Conservation (phyloP, 2,888 invertebrate genomes). For the Nasonovia ribisnigri region DNA sequence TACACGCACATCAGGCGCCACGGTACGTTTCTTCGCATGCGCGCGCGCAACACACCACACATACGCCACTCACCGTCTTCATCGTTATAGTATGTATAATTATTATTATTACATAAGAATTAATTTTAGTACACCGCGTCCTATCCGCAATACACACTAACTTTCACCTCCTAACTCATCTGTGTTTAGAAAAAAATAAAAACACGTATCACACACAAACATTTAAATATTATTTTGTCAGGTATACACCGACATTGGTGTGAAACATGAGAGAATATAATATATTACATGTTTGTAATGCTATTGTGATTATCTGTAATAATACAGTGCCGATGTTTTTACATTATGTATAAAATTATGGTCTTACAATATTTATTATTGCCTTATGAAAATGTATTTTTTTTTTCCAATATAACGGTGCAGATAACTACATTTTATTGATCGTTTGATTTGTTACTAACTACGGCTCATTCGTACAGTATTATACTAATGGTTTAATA, state of each 20-base stretch:
- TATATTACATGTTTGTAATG: neutral
- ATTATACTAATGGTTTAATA: neutral
- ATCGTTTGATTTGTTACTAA: neutral
- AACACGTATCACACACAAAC: neutral
- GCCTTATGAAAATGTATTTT: neutral
- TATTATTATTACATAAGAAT: neutral
- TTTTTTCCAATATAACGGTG: no score
- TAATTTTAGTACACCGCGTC: neutral
- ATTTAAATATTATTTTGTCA: neutral
- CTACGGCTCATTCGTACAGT: neutral
- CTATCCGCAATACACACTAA: neutral
- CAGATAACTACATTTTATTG: neutral
- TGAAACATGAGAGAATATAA: neutral
- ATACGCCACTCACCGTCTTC: neutral
- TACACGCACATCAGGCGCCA: neutral
- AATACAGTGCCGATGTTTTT: neutral
- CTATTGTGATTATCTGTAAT: neutral
- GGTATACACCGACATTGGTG: neutral
- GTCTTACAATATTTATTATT: neutral
- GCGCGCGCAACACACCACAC: neutral
- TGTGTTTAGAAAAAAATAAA: conserved; percentile 3
- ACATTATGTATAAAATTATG: neutral
- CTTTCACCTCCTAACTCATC: conserved; percentile 1
- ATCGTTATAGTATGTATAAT: neutral
- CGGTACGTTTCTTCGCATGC: neutral